Evolutionary conservation across 2,888 invertebrate genomes (phyloP).

Genomic region (Tenodera sinensis): DNA sequence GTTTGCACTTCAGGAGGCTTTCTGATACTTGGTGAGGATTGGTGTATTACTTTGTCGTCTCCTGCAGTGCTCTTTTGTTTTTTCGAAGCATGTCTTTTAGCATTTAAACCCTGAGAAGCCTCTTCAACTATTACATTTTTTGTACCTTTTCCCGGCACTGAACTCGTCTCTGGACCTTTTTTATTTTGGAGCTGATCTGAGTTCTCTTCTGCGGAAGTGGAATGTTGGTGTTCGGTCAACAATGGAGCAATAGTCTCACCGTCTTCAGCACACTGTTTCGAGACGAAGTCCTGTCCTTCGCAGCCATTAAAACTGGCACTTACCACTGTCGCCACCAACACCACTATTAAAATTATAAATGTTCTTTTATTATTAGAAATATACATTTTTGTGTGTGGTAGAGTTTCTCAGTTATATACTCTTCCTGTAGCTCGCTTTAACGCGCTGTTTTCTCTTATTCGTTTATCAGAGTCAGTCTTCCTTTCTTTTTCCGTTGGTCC

Average conservation of each 20-base stretch:
- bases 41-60: neutral
- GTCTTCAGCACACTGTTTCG: neutral
- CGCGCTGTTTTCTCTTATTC: neutral
- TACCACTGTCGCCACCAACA: neutral
- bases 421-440: neutral
- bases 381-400: neutral
- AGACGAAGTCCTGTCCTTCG: neutral
- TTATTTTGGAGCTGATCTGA: no score
- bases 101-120: neutral
- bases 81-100: neutral
- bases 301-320: neutral
- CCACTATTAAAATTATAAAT: neutral
- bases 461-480: neutral
- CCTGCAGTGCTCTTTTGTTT: neutral
- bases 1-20: neutral
- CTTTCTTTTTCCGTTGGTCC: neutral
- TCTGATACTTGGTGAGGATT: neutral
- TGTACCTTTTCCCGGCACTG: neutral
- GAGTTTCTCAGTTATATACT: neutral
- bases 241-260: neutral
- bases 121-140: neutral
- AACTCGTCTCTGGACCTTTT: no score
- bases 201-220: neutral
- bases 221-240: neutral
- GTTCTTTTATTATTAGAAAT: neutral